Conservation (phyloP, 2,797 vertebrate genomes). For the Rhinoraja longicauda region DNA sequence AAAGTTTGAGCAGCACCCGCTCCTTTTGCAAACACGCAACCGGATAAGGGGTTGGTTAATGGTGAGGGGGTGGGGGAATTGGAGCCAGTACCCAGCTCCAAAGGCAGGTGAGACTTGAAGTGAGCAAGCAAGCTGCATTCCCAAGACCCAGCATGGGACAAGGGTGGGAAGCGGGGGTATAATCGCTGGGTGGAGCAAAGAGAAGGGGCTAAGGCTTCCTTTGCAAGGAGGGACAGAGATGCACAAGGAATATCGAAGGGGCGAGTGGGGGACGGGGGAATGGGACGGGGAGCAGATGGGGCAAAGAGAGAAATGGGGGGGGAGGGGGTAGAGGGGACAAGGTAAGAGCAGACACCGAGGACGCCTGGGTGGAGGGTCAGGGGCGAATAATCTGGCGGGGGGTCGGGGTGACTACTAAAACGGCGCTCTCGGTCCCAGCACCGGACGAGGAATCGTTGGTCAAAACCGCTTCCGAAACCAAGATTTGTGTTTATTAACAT, state of each 20-base stretch:
- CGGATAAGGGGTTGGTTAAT: neutral
- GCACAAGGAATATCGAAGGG: neutral
- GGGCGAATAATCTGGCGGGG: too few species aligned
- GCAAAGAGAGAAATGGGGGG: neutral
- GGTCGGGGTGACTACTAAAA: neutral
- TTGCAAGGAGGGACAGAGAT: too few species aligned
- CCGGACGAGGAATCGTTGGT: neutral
- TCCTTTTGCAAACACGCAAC: constrained; percentile 35
- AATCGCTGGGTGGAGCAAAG: neutral
- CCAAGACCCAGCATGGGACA: neutral
- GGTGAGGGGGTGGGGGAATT: neutral
- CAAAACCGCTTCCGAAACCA: constrained; percentile 27
- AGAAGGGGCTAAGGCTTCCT: too few species aligned
- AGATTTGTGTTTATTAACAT: neutral
- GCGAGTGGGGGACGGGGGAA: neutral
- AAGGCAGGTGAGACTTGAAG: neutral
- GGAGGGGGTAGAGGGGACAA: neutral
- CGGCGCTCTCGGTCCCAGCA: neutral
- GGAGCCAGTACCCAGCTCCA: neutral
- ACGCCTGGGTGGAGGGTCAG: too few species aligned
- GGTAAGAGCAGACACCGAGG: too few species aligned
- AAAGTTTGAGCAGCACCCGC: constrained; percentile 25
- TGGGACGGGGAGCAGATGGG: neutral
- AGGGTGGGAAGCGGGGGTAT: neutral
- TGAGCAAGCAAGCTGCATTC: constrained; percentile 11